Percentiles rank a stretch among this genome's conserved stretches.
phyloP scores from a whole-genome alignment of 1,140 invertebrate species.

The Magallana ariakensis region DNA sequence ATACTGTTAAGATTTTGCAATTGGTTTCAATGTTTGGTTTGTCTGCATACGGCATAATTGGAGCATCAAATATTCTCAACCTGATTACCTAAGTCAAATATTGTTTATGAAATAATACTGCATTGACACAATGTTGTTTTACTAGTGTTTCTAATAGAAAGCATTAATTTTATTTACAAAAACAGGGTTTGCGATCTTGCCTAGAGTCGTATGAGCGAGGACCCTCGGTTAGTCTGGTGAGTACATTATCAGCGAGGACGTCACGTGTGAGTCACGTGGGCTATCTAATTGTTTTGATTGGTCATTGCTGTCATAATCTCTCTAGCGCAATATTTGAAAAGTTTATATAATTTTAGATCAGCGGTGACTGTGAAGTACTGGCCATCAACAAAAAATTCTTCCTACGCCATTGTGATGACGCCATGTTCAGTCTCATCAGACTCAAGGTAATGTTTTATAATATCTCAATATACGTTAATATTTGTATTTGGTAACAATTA shows the following conservation, averaged over 20 bases:
- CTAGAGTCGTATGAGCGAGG: constrained; percentile 73
- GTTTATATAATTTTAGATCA: constrained; percentile 64
- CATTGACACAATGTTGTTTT: too few species aligned
- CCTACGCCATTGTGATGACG: constrained; percentile 74
- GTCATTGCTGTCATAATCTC: background rate
- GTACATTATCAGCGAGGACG: constrained; percentile 9
- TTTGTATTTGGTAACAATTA: too few species aligned
- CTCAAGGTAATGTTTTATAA: constrained; percentile 67
- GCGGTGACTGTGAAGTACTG: constrained; percentile 76
- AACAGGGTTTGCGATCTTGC: constrained; percentile 73
- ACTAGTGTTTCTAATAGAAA: too few species aligned
- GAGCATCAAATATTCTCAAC: too few species aligned
- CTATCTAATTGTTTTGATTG: background rate
- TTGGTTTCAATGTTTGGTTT: too few species aligned
- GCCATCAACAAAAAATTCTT: constrained; percentile 78
- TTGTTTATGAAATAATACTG: too few species aligned
- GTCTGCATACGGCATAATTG: too few species aligned
- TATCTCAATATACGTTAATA: too few species aligned
- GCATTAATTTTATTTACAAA: background rate
- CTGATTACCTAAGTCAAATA: too few species aligned
- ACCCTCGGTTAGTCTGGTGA: constrained; percentile 74
- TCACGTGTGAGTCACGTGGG: background rate
- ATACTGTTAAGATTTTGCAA: too few species aligned
- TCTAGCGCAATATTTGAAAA: too few species aligned
- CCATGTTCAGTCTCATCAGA: constrained; percentile 72